A percentile compares a stretch with the other conserved stretches of the same genome.
phyloP scores from a whole-genome alignment of 2,888 invertebrate genomes.

The Hirtodrosophila cameraria region DNA sequence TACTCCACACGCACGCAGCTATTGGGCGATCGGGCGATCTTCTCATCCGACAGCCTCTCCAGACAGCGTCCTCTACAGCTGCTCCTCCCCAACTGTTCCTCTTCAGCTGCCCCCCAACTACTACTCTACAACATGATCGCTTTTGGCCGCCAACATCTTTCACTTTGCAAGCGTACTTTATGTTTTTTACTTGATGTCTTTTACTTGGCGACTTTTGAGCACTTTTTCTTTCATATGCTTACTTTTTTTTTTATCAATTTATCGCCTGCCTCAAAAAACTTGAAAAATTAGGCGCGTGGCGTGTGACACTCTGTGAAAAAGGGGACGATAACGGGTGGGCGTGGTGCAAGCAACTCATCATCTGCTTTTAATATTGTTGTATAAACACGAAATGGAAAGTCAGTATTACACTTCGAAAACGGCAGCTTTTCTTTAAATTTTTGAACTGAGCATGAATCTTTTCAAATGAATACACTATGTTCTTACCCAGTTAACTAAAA shows the following conservation, averaged over 20 bases:
- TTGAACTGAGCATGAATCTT: too few species aligned
- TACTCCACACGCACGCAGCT: constrained; percentile 59
- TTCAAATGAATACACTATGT: too few species aligned
- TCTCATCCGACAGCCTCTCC: constrained; percentile 15
- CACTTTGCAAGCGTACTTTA: constrained; percentile 34
- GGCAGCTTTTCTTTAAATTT: too few species aligned
- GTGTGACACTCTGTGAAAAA: constrained; percentile 14
- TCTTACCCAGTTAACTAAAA: too few species aligned
- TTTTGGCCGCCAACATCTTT: constrained; percentile 31
- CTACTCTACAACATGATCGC: too few species aligned
- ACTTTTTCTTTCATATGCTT: not conserved
- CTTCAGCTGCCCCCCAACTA: not conserved
- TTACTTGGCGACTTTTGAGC: not conserved
- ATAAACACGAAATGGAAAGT: too few species aligned
- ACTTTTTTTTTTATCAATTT: constrained; percentile 7
- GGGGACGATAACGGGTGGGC: not conserved
- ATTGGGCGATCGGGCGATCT: constrained; percentile 10
- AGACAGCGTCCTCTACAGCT: constrained; percentile 3
- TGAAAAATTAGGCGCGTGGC: constrained; percentile 56
- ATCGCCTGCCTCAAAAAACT: constrained; percentile 10
- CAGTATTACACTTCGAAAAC: too few species aligned
- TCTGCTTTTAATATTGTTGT: too few species aligned
- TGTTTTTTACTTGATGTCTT: constrained; percentile 10
- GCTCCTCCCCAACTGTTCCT: not conserved
- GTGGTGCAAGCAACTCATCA: too few species aligned